Evolutionary conservation across 2,113 vertebrate species (phyloP), one percentile per base, ranked within the genome.

Genomic region (Merops nubicus): DNA sequence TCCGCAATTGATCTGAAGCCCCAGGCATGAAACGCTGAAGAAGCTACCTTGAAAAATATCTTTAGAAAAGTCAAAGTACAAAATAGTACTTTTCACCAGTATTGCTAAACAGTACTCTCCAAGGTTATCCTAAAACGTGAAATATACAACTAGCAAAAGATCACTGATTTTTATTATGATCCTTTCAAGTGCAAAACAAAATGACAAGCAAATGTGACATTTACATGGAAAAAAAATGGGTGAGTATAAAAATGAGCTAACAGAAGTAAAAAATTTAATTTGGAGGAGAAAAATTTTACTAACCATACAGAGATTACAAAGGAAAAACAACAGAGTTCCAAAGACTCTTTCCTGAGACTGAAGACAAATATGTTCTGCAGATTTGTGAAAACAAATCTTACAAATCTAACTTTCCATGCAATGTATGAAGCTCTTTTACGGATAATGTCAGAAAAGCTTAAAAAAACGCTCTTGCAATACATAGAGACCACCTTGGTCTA

Each of bases 321-420:
- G 36, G 9, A 40, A 83, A 80, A 76, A 8, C 8, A 68, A 82
- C 26, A 54, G 4, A 69, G 45, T 13, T 43, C 8, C 40, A 88
- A 72, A 85, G 51, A 67, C 15, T 62, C 42, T 48, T 68, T 88
- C 70, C 69, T 17, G 15, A 90, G 28, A 38, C 45, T 80, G 53
- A 91, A 88, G 48, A 11, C n/a, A 85, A 73, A 1, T 36, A 69
- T 3, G 26, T 77, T 80, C 65, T 84, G 26, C 10, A 92, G 59
- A 76, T n/a, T 82, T 79, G 34, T 31, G 18, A 80, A 67, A 65
- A 50, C 28, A 13, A 36, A 36, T 20, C 38, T 75, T 60, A 72
- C 0, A 0, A 72, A 82, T 60, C n/a, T 22, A 45, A 16, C 13
- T 68, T 68, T 25, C 16, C 34, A 60, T 7, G 9, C 36, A 50